phyloP scores from a whole-genome alignment of 2,888 invertebrate species.

The Andrena hattorfiana region DNA sequence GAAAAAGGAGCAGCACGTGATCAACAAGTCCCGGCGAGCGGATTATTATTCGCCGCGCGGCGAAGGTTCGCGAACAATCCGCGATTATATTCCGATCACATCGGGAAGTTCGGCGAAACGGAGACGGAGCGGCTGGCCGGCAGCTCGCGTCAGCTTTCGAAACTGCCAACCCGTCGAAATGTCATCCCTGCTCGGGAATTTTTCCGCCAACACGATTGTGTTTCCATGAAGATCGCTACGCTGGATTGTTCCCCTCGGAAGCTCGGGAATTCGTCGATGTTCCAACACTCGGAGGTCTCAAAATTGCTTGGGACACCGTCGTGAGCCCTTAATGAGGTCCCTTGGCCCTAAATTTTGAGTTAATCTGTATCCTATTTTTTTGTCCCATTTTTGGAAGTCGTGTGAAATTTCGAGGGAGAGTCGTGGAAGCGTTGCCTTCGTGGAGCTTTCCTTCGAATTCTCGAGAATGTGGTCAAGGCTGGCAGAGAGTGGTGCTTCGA shows the following conservation, averaged over 20 bases:
- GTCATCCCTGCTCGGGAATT: conserved; percentile 44
- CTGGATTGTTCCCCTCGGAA: not conserved
- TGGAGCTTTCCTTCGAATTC: too few species aligned
- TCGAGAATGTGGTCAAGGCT: too few species aligned
- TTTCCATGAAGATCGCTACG: not conserved
- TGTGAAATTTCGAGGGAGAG: too few species aligned
- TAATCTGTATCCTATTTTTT: too few species aligned
- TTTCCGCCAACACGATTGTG: conserved; percentile 2
- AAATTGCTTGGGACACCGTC: too few species aligned
- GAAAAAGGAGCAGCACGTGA: conserved; percentile 20
- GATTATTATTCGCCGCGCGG: conserved; percentile 59
- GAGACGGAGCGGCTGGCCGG: conserved; percentile 21
- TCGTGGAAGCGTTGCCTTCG: too few species aligned
- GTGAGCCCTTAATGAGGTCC: too few species aligned
- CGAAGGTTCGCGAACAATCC: conserved; percentile 54
- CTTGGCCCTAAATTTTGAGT: too few species aligned
- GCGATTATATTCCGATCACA: conserved; percentile 72
- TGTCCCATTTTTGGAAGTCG: too few species aligned
- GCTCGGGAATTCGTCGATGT: not conserved
- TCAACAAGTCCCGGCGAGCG: conserved; percentile 57
- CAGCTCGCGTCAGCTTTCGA: conserved; percentile 51
- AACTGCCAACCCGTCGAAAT: conserved; percentile 68
- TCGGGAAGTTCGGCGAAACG: conserved; percentile 56
- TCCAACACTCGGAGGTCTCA: not conserved
- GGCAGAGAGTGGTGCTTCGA: too few species aligned